Conservation (phyloP, 2,113 vertebrate species). For the Petromus typicus region DNA sequence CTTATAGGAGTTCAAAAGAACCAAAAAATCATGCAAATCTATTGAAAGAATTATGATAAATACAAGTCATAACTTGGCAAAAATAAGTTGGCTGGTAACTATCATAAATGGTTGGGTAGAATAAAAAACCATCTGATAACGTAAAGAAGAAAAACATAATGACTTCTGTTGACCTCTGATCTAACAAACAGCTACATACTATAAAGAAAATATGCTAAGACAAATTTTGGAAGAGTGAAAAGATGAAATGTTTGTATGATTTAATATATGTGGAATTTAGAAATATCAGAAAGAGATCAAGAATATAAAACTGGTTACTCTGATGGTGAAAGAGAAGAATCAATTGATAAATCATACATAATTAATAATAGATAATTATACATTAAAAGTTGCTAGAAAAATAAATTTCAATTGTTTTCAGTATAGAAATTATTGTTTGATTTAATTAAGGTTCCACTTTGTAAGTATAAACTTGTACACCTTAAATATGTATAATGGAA, state of each 20-base stretch:
- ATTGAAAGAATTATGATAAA: background rate
- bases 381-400: background rate
- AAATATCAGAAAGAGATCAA: background rate
- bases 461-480: background rate
- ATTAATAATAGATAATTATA: background rate
- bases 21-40: background rate
- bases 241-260: background rate
- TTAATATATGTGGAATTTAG: background rate
- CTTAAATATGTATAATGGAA: background rate
- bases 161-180: too few relatives aligned
- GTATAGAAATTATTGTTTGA: background rate
- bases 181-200: background rate
- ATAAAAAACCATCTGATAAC: background rate
- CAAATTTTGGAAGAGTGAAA: background rate
- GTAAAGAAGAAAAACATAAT: background rate
- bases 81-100: background rate
- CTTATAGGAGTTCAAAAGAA: background rate
- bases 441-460: background rate
- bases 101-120: background rate
- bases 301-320: background rate
- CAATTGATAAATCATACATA: background rate
- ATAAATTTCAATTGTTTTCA: background rate
- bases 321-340: background rate
- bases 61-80: background rate
- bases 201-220: background rate